These are phyloP conservation scores for Nomada goodeniana DNA, from an alignment of 2,888 invertebrate genomes.

Conservation along the genomic window DNA sequence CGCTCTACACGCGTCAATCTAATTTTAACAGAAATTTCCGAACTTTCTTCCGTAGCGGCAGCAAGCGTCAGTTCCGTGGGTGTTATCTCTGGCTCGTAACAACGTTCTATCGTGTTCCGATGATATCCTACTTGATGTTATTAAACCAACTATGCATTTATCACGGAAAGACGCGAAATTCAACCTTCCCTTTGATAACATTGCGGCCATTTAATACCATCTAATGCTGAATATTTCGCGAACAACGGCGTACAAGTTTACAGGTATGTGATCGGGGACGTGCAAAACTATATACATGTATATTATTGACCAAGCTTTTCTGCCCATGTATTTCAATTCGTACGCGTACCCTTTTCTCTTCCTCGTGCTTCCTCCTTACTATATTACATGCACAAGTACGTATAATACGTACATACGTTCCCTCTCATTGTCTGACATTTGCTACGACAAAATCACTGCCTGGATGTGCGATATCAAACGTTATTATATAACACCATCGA, in stretches of 20 bases:
- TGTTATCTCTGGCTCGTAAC: slow-evolving; percentile 19
- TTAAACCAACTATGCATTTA: slow-evolving; percentile 33
- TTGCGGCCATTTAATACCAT: background rate
- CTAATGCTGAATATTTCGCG: slow-evolving; percentile 5
- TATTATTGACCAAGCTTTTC: no score
- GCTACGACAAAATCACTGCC: no score
- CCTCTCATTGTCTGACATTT: no score
- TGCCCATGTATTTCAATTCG: no score
- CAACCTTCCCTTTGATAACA: slow-evolving; percentile 17
- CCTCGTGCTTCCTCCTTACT: no score
- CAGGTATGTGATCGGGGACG: background rate
- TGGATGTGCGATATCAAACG: no score
- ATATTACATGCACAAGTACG: no score
- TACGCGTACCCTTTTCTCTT: no score
- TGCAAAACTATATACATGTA: no score
- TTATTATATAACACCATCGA: no score
- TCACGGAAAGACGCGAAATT: slow-evolving; percentile 39
- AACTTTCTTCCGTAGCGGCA: slow-evolving; percentile 25
- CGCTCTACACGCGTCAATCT: slow-evolving; percentile 23
- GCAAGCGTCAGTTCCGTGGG: slow-evolving; percentile 6
- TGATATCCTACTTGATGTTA: slow-evolving; percentile 24
- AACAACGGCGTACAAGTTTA: background rate
- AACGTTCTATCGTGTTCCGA: slow-evolving; percentile 1
- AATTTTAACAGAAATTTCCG: slow-evolving; percentile 13
- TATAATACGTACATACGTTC: no score